phyloP scores from a whole-genome alignment of 2,797 vertebrate species.

The Prunella strophiata region DNA sequence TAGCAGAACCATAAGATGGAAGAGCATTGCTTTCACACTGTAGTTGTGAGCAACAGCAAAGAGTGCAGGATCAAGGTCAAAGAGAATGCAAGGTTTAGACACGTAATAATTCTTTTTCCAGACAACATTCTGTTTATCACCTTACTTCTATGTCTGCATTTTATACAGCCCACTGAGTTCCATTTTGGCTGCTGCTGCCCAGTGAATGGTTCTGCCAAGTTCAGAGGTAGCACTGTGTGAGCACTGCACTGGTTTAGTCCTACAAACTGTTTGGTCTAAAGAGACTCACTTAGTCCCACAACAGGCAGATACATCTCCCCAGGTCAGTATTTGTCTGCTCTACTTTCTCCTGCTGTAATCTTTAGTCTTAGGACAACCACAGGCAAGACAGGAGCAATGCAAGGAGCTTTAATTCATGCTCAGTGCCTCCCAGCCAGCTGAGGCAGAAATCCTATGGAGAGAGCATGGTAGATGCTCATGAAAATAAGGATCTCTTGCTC shows the following conservation, averaged over 20 bases:
- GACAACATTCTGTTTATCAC: neutral
- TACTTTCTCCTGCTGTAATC: neutral
- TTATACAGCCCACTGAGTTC: neutral
- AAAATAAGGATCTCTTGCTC: neutral
- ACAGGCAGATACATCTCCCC: neutral
- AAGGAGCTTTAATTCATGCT: neutral
- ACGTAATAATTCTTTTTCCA: neutral
- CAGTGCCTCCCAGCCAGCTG: neutral
- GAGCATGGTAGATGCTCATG: neutral
- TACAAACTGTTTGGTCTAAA: neutral
- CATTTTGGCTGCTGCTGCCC: neutral
- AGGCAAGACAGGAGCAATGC: neutral
- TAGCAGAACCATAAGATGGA: neutral
- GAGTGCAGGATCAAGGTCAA: constrained; percentile 22
- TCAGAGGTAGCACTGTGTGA: neutral
- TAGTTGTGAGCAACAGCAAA: neutral
- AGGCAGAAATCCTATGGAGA: neutral
- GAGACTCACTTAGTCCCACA: neutral
- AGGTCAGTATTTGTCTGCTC: neutral
- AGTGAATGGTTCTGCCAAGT: neutral
- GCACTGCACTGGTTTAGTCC: neutral
- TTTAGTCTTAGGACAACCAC: neutral
- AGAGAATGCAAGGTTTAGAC: neutral
- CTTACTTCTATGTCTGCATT: neutral
- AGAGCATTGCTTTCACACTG: neutral